phyloP scores from a whole-genome alignment of 2,888 invertebrate genomes.

The Trachelus iudaicus region DNA sequence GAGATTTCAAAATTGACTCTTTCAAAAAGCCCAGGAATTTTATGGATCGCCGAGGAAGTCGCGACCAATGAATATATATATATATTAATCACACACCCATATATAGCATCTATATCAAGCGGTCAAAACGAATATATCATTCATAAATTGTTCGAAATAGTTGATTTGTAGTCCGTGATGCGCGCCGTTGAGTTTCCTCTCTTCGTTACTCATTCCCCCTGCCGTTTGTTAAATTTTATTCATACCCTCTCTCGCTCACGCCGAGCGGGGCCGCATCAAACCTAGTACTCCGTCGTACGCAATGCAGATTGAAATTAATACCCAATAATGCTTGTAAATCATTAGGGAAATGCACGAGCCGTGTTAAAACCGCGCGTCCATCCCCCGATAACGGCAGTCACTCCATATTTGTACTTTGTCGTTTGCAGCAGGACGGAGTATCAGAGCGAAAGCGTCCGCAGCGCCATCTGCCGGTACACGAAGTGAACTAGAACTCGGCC shows the following conservation, averaged over 20 bases:
- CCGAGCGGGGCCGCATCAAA: slow-evolving; percentile 40
- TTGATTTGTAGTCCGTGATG: slow-evolving; percentile 64
- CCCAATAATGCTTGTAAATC: slow-evolving; percentile 65
- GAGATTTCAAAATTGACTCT: too few relatives aligned
- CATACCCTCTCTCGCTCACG: slow-evolving; percentile 37
- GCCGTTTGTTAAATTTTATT: slow-evolving; percentile 12
- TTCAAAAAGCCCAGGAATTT: too few relatives aligned
- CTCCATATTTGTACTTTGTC: slow-evolving; percentile 31
- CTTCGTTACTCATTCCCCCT: slow-evolving; percentile 9
- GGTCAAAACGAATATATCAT: slow-evolving; percentile 63
- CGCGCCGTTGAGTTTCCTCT: slow-evolving; percentile 59
- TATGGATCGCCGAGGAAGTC: too few relatives aligned
- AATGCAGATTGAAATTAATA: slow-evolving; percentile 65
- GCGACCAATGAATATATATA: too few relatives aligned
- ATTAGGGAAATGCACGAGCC: slow-evolving; percentile 51
- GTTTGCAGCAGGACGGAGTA: background rate
- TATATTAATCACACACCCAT: too few relatives aligned
- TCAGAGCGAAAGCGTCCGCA: too few relatives aligned
- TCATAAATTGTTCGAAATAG: slow-evolving; percentile 64
- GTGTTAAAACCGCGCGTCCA: slow-evolving; percentile 32
- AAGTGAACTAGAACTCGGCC: too few relatives aligned
- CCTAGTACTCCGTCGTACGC: slow-evolving; percentile 47
- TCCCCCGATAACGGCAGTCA: slow-evolving; percentile 39
- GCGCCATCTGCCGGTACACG: too few relatives aligned
- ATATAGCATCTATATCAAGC: slow-evolving; percentile 54